Evolutionary conservation across 1,140 invertebrate species (phyloP), one percentile per base, ranked within the genome.

Genomic region (Leptinotarsa defecta): DNA sequence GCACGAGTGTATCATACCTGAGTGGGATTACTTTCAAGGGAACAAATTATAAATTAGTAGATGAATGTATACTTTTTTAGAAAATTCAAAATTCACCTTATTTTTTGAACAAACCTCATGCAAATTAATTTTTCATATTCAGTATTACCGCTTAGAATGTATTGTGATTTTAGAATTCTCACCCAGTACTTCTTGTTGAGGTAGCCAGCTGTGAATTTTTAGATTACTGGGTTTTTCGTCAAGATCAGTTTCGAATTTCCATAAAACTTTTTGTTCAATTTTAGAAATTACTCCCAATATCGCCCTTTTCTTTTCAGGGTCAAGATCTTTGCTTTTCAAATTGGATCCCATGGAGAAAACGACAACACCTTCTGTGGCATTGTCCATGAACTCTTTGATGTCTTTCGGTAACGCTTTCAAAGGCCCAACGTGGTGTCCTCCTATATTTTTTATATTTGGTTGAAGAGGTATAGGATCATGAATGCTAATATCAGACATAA

Each of bases 331-430:
- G 85, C 87, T 78, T 84, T 86, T 87, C 19, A 88, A 83, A 68
- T 88, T 87, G 3, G 91, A 90, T 0, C 92, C 92, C 77, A 93
- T 87, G 57, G 89, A 91, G 84, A 93, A 93, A 77, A 91, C 91
- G 43, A 93, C 89, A 3, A 91, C 89, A 1, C 92, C 92, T 49
- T 91, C 82, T 20, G 83, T 80, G 0, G 90, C 88, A 43, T 86
- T 86, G 72, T 90, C 88, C 15, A 93, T 79, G 77, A 91, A 89
- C 27, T 85, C 81, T 79, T 91, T 86, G 49, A 91, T 86, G 68
- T 76, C 48, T 68, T 34, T 63, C 13, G 48, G 52, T 34, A 48
- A 24, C 20, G 62, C n/a, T 67, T 67, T 67, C 15, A 43, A 27
- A 64, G 79, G 76, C 48, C 80, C 52, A 6, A 83, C 68, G n/a